Conservation (phyloP, 1,140 invertebrate genomes). For the Zaprionus capensis region DNA sequence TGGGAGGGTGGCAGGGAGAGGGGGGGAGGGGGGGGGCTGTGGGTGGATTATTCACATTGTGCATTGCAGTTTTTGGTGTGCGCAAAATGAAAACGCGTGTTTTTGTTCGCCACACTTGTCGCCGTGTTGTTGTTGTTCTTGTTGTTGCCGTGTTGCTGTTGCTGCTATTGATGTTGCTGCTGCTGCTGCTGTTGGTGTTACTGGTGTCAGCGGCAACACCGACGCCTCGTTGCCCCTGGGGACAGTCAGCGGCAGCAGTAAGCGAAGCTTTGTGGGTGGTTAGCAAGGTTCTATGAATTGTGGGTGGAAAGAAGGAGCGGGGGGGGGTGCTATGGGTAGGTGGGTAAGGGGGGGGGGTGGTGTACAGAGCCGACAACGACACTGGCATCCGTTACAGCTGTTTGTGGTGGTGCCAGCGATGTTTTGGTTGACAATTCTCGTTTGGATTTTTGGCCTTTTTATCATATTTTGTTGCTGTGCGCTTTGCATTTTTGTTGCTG, state of each 20-base stretch:
- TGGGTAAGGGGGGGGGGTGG: not conserved
- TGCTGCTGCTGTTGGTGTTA: slow-evolving; percentile 16
- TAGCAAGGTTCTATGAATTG: no score
- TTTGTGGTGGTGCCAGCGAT: slow-evolving; percentile 70
- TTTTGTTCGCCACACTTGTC: slow-evolving; percentile 46
- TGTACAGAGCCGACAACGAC: slow-evolving; percentile 11
- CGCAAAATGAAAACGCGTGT: slow-evolving; percentile 76
- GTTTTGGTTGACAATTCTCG: slow-evolving; percentile 76
- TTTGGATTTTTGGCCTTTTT: slow-evolving; percentile 74
- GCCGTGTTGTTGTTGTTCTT: slow-evolving; percentile 28
- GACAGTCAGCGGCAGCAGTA: not conserved
- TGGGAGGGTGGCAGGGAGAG: not conserved
- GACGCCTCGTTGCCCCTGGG: slow-evolving; percentile 25
- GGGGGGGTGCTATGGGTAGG: not conserved
- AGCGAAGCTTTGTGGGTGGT: slow-evolving; percentile 1
- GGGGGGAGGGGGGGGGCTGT: not conserved
- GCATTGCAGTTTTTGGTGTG: slow-evolving; percentile 58
- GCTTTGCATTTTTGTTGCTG: slow-evolving; percentile 20
- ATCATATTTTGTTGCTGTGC: slow-evolving; percentile 36
- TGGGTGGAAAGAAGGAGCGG: not conserved
- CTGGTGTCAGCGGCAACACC: slow-evolving; percentile 34
- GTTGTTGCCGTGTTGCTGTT: slow-evolving; percentile 30
- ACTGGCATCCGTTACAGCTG: slow-evolving; percentile 69
- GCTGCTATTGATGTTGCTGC: slow-evolving; percentile 24
- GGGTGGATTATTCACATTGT: slow-evolving; percentile 55